phyloP scores from a whole-genome alignment of 2,797 vertebrate species.

The Gymnocypris eckloni region DNA sequence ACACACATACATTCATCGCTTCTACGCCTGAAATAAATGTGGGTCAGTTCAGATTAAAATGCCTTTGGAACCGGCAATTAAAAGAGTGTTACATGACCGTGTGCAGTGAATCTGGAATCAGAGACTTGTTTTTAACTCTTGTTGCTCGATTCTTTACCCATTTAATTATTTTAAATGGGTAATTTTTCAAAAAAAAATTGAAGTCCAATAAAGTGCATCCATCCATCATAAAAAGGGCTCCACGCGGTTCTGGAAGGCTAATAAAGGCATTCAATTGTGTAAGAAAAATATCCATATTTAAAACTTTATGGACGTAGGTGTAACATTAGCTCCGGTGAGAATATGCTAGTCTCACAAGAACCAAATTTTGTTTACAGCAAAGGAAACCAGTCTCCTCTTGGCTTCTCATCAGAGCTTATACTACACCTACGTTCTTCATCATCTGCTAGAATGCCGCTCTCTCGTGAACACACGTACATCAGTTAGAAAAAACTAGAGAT shows the following conservation, averaged over 20 bases:
- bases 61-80: slow-evolving; percentile 16
- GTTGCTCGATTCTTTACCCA: not conserved
- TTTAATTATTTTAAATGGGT: not conserved
- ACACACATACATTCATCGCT: not conserved
- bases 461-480: too few species aligned
- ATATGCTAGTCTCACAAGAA: too few species aligned
- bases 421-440: too few species aligned
- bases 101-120: not conserved
- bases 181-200: too few species aligned
- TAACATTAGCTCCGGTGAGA: too few species aligned
- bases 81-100: not conserved
- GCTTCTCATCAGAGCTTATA: too few species aligned
- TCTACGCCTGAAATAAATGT: slow-evolving; percentile 54
- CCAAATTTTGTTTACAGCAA: too few species aligned
- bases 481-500: too few species aligned
- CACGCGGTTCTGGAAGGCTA: not conserved
- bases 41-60: slow-evolving; percentile 59
- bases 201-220: not conserved
- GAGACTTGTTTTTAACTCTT: not conserved
- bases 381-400: too few species aligned
- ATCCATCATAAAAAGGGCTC: not conserved
- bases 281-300: too few species aligned
- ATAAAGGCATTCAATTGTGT: not conserved
- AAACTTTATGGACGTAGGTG: too few species aligned
- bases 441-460: too few species aligned